Percentiles rank a stretch among this genome's conserved stretches.
Evolutionary conservation across 2,797 vertebrate genomes (phyloP).

Genomic region (Garrulus glandarius): DNA sequence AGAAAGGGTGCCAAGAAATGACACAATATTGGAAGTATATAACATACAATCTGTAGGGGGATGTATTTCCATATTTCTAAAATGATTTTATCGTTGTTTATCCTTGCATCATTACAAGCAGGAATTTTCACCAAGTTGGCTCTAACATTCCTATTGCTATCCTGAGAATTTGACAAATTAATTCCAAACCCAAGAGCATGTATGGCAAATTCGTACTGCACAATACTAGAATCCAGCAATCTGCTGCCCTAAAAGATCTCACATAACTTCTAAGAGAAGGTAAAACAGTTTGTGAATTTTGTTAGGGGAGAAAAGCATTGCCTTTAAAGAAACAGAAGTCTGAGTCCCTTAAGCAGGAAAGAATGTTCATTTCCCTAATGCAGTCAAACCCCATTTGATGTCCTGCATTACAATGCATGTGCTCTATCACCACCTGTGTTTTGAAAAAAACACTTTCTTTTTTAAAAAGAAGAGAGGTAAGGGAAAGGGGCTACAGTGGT

Average conservation of each 20-base stretch:
- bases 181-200: not conserved
- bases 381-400: not conserved
- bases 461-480: not conserved
- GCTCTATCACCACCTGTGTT: not conserved
- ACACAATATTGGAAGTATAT: not conserved
- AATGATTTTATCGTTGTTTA: not conserved
- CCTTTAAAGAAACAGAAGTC: not conserved
- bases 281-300: not conserved
- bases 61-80: not conserved
- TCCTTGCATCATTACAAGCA: not conserved
- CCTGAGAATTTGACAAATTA: not conserved
- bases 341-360: not conserved
- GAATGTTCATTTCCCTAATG: not conserved
- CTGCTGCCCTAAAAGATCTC: not conserved
- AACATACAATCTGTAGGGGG: not conserved
- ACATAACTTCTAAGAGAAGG: not conserved
- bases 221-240: not conserved
- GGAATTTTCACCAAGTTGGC: not conserved
- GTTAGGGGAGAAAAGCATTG: not conserved
- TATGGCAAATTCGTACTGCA: not conserved
- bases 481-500: not conserved
- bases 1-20: not conserved
- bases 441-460: not conserved
- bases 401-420: not conserved
- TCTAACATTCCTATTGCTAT: not conserved